phyloP scores from a whole-genome alignment of 2,797 vertebrate species.

The Rhinoraja longicauda region DNA sequence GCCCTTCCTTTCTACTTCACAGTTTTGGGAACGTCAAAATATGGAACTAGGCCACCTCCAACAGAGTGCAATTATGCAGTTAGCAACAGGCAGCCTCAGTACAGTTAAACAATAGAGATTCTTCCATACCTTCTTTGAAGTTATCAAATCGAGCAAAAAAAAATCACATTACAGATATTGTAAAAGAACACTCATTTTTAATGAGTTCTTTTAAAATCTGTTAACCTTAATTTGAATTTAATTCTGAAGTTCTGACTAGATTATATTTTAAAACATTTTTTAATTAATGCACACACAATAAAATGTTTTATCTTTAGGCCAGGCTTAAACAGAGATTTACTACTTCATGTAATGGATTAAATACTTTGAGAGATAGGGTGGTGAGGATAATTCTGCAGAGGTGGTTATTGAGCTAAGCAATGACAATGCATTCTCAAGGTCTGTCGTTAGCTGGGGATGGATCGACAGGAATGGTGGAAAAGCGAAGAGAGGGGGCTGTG shows the following conservation, averaged over 20 bases:
- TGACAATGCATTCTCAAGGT: neutral
- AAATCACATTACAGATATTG: neutral
- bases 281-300: neutral
- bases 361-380: neutral
- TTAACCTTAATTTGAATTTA: neutral
- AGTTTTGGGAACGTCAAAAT: neutral
- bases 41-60: neutral
- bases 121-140: neutral
- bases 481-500: neutral
- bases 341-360: neutral
- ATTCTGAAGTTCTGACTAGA: neutral
- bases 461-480: neutral
- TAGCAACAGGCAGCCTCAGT: neutral
- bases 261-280: neutral
- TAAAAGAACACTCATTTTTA: neutral
- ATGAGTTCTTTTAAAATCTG: neutral
- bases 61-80: constrained; percentile 11
- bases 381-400: neutral
- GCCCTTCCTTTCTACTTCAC: neutral
- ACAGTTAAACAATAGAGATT: neutral
- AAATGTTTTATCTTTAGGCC: neutral
- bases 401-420: neutral
- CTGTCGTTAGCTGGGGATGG: neutral
- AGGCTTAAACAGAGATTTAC: neutral
- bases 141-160: neutral